These are phyloP conservation scores for Scytalopus superciliaris DNA, from an alignment of 2,113 vertebrate genomes.

Conservation along the genomic window DNA sequence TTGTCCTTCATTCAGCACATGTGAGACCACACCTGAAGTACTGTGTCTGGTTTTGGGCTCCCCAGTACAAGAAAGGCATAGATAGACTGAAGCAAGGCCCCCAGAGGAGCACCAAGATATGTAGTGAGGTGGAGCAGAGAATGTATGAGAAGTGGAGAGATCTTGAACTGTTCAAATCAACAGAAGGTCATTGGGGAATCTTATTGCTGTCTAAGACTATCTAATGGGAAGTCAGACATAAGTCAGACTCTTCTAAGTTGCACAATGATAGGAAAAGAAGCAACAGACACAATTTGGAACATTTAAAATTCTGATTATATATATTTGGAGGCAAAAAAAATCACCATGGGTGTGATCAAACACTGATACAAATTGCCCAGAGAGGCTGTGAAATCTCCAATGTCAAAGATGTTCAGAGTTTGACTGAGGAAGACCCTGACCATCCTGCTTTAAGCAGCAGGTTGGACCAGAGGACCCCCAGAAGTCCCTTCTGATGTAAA, in stretches of 20 bases:
- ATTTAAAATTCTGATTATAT: background rate
- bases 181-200: background rate
- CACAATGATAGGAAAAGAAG: background rate
- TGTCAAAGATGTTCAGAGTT: background rate
- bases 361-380: background rate
- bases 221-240: background rate
- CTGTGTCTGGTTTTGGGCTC: background rate
- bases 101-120: background rate
- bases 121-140: background rate
- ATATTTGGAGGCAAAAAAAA: background rate
- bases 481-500: background rate
- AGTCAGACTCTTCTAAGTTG: background rate
- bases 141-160: background rate
- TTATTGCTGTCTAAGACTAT: background rate
- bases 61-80: background rate
- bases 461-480: background rate
- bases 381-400: background rate
- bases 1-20: background rate
- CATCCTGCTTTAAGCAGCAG: background rate
- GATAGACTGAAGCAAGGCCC: background rate
- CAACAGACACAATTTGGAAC: background rate
- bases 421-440: background rate
- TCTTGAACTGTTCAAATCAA: background rate
- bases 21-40: background rate
- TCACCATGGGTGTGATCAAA: background rate